Conservation (phyloP, 2,797 vertebrate species). For the Darevskia mixta region DNA sequence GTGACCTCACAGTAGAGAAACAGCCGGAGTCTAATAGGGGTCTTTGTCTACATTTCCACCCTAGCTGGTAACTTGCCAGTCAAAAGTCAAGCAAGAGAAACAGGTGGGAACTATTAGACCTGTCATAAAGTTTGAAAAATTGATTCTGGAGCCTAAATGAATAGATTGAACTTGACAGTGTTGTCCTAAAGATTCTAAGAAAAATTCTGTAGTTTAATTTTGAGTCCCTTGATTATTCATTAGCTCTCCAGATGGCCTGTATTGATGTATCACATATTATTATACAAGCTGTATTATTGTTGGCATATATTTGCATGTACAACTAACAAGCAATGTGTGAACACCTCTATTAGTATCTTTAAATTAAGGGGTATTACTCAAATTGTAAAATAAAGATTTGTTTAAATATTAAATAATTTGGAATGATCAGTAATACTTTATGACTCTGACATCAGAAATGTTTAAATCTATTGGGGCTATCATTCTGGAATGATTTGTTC, state of each 20-base stretch:
- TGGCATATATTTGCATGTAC: slow-evolving; percentile 51
- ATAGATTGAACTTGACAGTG: slow-evolving; percentile 96
- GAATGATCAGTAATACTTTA: slow-evolving; percentile 43
- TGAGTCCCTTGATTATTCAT: slow-evolving; percentile 87
- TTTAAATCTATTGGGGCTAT: slow-evolving; percentile 14
- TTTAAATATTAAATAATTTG: slow-evolving; percentile 49
- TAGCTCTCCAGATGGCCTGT: slow-evolving; percentile 91
- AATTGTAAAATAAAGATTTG: slow-evolving; percentile 64
- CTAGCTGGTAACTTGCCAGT: slow-evolving; percentile 89
- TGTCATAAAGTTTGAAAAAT: slow-evolving; percentile 99
- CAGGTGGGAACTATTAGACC: slow-evolving; percentile 98
- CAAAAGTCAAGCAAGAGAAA: slow-evolving; percentile 87
- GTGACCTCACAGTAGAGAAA: slow-evolving; percentile 91
- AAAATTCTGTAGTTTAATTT: slow-evolving; percentile 87
- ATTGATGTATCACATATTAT: slow-evolving; percentile 76
- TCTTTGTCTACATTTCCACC: slow-evolving; percentile 93
- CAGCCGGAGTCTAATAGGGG: slow-evolving; percentile 90
- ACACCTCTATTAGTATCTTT: slow-evolving; percentile 65
- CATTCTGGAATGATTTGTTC: slow-evolving; percentile 41
- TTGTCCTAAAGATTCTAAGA: slow-evolving; percentile 93
- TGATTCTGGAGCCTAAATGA: slow-evolving; percentile 87
- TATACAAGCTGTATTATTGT: slow-evolving; percentile 71
- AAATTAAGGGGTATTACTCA: slow-evolving; percentile 54
- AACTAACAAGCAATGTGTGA: slow-evolving; percentile 66
- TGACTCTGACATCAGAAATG: slow-evolving; percentile 35